Base-by-base conservation (phyloP, 2,113 vertebrate genomes). In the Calidris pygmaea region DNA sequence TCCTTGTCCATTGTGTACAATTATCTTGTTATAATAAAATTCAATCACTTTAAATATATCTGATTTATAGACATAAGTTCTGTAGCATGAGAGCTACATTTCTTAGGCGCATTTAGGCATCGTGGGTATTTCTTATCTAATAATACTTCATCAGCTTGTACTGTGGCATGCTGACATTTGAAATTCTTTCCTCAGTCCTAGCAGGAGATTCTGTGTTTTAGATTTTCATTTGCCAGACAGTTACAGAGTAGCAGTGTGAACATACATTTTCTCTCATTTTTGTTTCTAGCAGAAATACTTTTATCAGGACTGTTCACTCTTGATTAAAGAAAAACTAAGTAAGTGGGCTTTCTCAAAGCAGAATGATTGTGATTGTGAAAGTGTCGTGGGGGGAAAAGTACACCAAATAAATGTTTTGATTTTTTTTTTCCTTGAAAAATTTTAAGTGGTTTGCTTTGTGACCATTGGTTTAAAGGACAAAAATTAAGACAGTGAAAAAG, bases 321-420 rank as follows among this genome's bases (percentile, higher is more conserved):
- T 79, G 22, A 73, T 87, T 87, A 81, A 95, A 94, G 79, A 92
- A 96, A 89, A 76, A 17, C 47, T 65, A 34, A 63, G 35, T 77
- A 72, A 93, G 16, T 41, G 24, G 41, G 88, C 43, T 58, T 87
- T 91, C 85, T 76, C 84, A 90, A 59, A 90, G 35, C 14, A 72
- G 50, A 93, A 87, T 72, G n/a, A 93, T 12, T 63, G 18, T 92
- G 43, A 29, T 20, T 35, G 20, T 65, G 18, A 56, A 79, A 72
- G 5, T 77, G 24, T 32, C 3, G 4, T 14, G 14, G 26, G 4
- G 14, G 26, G 30, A 16, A 60, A 79, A 70, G 19, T 22, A 20
- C 35, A 19, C 63, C 23, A 87, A 73, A 74, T 74, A 86, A 55
- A 59, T 37, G 9, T 32, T 53, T 58, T 39, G 27, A 34, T 24